These are phyloP conservation scores for Sylvicapra grimmia DNA, from an alignment of 2,113 vertebrate genomes.

Conservation along the genomic window DNA sequence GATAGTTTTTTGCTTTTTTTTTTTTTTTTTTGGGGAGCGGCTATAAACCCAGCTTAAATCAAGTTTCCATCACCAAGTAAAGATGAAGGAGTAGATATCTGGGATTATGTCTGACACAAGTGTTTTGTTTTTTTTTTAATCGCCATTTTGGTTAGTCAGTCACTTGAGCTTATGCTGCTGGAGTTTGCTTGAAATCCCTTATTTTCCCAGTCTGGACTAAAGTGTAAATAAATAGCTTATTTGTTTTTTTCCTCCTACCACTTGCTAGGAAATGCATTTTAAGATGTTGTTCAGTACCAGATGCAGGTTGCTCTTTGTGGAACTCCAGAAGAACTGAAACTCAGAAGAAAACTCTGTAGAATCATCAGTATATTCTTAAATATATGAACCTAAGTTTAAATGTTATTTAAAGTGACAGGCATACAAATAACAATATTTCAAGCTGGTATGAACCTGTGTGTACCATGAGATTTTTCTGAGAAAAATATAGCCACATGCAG, in stretches of 20 bases:
- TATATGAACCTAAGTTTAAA: conserved; percentile 16
- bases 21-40: neutral
- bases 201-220: neutral
- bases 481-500: neutral
- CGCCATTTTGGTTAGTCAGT: neutral
- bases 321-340: neutral
- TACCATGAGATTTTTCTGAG: neutral
- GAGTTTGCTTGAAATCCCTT: neutral
- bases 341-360: neutral
- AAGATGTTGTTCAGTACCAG: neutral
- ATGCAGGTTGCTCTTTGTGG: neutral
- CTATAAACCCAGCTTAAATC: neutral
- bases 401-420: neutral
- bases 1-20: neutral
- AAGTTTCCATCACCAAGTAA: neutral
- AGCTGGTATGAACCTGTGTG: neutral
- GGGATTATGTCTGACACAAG: neutral
- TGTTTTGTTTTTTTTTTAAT: neutral
- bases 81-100: neutral
- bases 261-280: neutral
- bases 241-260: neutral
- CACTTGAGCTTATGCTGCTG: neutral
- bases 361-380: neutral
- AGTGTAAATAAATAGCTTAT: neutral
- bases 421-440: neutral